Percentiles rank a stretch among this genome's conserved stretches.
Conservation (phyloP, 2,113 vertebrate genomes). For the Atlantisia rogersi region DNA sequence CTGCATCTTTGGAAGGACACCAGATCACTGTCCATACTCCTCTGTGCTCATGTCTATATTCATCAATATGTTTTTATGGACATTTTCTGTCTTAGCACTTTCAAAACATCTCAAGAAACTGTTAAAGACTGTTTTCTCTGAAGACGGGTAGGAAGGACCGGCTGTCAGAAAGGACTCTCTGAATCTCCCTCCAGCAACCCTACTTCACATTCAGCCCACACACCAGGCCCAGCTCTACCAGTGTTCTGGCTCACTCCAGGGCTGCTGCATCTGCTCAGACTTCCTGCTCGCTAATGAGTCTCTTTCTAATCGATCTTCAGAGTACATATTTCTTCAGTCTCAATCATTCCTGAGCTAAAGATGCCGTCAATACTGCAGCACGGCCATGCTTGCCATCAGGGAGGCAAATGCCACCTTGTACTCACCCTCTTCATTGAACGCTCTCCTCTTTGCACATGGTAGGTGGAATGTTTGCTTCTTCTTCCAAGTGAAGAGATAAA, state of each 20-base stretch:
- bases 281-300: slow-evolving; percentile 49
- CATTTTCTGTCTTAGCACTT: neutral
- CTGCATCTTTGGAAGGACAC: neutral
- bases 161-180: slow-evolving; percentile 60
- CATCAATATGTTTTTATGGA: neutral
- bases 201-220: slow-evolving; percentile 49
- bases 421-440: neutral
- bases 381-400: neutral
- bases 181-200: slow-evolving; percentile 47
- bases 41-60: neutral
- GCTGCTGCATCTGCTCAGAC: slow-evolving; percentile 48
- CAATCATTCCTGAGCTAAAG: neutral
- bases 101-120: slow-evolving; percentile 30
- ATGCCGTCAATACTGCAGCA: neutral
- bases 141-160: slow-evolving; percentile 49
- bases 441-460: neutral
- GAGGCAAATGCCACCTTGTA: neutral
- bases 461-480: neutral
- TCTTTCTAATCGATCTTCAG: slow-evolving; percentile 17
- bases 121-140: slow-evolving; percentile 15
- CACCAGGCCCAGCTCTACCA: slow-evolving; percentile 22
- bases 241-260: slow-evolving; percentile 48
- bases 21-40: neutral
- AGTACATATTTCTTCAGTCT: neutral
- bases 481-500: neutral